Base-by-base conservation (phyloP, 2,888 invertebrate genomes). In the Luperina testacea region DNA sequence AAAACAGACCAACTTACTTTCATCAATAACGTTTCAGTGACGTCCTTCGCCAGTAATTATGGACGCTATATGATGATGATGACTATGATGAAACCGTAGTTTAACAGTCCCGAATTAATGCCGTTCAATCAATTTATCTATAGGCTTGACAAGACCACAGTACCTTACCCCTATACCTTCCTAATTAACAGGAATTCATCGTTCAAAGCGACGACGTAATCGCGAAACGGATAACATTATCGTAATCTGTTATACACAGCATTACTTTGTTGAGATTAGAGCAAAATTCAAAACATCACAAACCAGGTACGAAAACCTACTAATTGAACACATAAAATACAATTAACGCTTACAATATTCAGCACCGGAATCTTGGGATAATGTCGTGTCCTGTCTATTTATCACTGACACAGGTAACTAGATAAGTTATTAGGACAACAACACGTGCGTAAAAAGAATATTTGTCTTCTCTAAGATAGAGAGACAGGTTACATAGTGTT, bases 351-450 rank as follows among this genome's bases (percentile, higher is more conserved):
- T 90, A 87, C 84, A 91, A 89, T 92, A 90, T 93, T 90, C 90
- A 91, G 82, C 78, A 87, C 84, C 84, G 79, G 82, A 86, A 89
- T 89, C 88, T 88, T 85, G 87, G 76, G 80, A 87, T 92, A 91
- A 93, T 93, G 91, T 90, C 90, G 87, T 88, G 80, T 90, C 87
- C 84, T 87, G 87, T 89, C 89, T 90, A 92, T 93, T 93, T 93
- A 91, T 93, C 91, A 90, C 91, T 91, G 93, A 91, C 92, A 90
- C 84, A 90, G 88, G 90, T 92, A 94, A 93, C 91, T 91, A 91
- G 92, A 90, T 94, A 92, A 93, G 88, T 91, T 92, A 93, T 92
- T 91, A 91, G 87, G 88, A 87, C 81, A 88, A 87, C 88, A 87
- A 90, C 84, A 87, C 89, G 88, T 90, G 88, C 85, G 87, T 87